Evolutionary conservation across 2,888 invertebrate genomes (phyloP), one percentile per base, ranked within the genome.

Genomic region (Lasioglossum zephyrum): DNA sequence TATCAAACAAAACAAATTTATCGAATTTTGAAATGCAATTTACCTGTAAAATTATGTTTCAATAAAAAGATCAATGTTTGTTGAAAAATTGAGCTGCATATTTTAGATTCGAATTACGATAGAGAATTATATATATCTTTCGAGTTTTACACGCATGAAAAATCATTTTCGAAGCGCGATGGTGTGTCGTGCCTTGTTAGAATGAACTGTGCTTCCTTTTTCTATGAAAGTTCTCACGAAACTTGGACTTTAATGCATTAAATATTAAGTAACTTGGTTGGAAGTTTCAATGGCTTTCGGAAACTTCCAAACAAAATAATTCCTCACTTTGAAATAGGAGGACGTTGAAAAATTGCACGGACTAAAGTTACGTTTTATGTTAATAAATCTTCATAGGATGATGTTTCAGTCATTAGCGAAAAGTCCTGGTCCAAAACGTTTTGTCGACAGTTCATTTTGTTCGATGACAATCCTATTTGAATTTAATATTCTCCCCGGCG

Each of bases 381-480:
- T 41, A 70, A 70, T 41, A 70, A 70, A 70, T 70, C 41, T 11
- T n/a, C 70, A n/a, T 70, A 41, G 39, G 22, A n/a, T n/a, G 70
- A 70, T 41, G 41, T 70, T 41, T 1, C n/a, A 39, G 70, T 70
- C 13, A 70, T 70, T 70, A 70, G 22, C 70, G 39, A n/a, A 39
- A 22, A n/a, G 41, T 22, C 36, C 39, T 22, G 69, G 69, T n/a
- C 13, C 4, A 41, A 39, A 70, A 41, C 41, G n/a, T n/a, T 69
- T 70, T 22, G 70, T 70, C 70, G 70, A 70, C 70, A n/a, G 70
- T 70, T 70, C 70, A 70, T 70, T 70, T 41, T 41, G 41, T 70
- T 73, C 73, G n/a, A 73, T 73, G 36, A 73, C 36, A 73, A 53
- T 78, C 22, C 31, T 18, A 53, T 41, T 72, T 41, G 72, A 78